Conservation (phyloP, 23 tunicate species). For the Styela plicata region DNA sequence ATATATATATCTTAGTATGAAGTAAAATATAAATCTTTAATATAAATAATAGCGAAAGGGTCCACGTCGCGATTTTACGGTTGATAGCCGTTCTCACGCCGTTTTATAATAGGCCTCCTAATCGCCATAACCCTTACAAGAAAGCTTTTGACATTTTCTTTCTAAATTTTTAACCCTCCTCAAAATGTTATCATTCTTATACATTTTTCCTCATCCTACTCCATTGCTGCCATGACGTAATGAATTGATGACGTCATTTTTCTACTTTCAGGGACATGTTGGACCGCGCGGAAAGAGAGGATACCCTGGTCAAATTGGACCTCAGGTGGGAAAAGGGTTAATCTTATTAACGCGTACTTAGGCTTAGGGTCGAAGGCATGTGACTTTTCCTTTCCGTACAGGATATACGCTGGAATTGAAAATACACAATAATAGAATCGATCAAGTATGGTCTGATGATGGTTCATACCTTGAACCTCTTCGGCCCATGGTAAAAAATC, state of each 20-base stretch:
- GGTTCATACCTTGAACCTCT: too few relatives aligned
- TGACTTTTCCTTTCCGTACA: background rate
- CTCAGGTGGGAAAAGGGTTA: background rate
- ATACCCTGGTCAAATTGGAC: background rate
- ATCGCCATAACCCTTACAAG: background rate
- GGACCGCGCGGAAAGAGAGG: background rate
- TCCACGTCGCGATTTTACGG: background rate
- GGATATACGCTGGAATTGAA: background rate
- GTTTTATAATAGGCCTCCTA: background rate
- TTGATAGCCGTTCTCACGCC: background rate
- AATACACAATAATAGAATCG: too few relatives aligned
- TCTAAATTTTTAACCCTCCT: too few relatives aligned
- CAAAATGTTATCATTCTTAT: too few relatives aligned
- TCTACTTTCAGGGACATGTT: constrained; percentile 5
- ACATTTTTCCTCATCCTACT: too few relatives aligned
- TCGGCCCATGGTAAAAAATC: too few relatives aligned
- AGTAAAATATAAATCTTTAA: too few relatives aligned
- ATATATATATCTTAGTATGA: too few relatives aligned
- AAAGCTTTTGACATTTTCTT: background rate
- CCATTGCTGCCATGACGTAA: too few relatives aligned
- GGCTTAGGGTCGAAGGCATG: background rate
- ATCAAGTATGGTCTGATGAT: too few relatives aligned
- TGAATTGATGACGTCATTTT: too few relatives aligned
- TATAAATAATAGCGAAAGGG: background rate
- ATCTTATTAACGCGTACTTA: background rate